Conservation (phyloP, 2,797 vertebrate genomes). For the Thamnophis elegans region DNA sequence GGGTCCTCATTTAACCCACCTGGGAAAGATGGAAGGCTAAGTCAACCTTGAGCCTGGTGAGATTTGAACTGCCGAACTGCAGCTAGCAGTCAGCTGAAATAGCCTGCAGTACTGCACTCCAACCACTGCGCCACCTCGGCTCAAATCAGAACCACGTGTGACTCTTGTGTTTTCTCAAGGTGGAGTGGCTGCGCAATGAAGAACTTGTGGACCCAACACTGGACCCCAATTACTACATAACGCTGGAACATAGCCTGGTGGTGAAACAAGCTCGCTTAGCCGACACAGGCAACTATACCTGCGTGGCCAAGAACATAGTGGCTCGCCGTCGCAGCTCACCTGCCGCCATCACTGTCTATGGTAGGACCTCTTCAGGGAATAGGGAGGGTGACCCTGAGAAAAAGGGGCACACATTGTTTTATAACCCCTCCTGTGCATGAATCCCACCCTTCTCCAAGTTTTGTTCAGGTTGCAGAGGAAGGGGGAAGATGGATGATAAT, state of each 20-base stretch:
- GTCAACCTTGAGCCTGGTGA: too few relatives aligned
- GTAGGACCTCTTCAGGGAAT: conserved; percentile 63
- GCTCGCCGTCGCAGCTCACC: conserved; percentile 91
- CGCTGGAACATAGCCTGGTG: conserved; percentile 91
- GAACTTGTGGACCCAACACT: conserved; percentile 88
- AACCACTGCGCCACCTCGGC: too few relatives aligned
- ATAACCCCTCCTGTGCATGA: not conserved
- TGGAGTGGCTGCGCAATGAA: conserved; percentile 97
- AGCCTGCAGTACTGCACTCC: too few relatives aligned
- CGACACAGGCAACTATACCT: conserved; percentile 98
- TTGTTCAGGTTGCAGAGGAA: not conserved
- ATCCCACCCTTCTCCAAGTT: not conserved
- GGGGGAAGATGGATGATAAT: not conserved
- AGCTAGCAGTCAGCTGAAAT: too few relatives aligned
- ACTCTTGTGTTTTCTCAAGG: conserved; percentile 69
- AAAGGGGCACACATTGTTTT: not conserved
- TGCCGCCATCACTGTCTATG: conserved; percentile 89
- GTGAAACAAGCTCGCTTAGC: conserved; percentile 93
- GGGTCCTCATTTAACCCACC: too few relatives aligned
- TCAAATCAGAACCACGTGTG: not conserved
- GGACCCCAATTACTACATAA: conserved; percentile 93
- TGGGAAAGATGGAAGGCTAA: too few relatives aligned
- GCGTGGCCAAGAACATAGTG: conserved; percentile 98
- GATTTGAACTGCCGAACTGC: too few relatives aligned
- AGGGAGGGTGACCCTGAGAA: not conserved